Evolutionary conservation across 2,113 vertebrate genomes (phyloP).

Genomic region (Hyla sarda): DNA sequence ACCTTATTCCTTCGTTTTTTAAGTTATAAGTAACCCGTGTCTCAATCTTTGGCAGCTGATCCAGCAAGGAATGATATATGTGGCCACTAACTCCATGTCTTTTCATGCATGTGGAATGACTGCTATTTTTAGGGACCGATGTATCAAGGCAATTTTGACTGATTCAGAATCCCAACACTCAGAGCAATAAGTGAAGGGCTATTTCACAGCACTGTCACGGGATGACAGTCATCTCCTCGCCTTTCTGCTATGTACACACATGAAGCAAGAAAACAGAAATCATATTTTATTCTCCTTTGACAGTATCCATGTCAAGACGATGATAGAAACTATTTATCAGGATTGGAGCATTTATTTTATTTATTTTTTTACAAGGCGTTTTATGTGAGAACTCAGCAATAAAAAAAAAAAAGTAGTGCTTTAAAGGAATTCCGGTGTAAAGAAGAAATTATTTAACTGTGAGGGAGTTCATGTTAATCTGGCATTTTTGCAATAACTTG

Average conservation of each 20-base stretch:
- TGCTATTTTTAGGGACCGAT: constrained; percentile 43
- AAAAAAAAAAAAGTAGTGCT: background rate
- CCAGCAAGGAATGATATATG: background rate
- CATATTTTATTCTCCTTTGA: constrained; percentile 20
- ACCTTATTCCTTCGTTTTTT: constrained; percentile 16
- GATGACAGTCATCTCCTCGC: constrained; percentile 24
- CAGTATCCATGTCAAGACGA: constrained; percentile 16
- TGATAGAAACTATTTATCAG: constrained; percentile 23
- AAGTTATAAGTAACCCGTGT: constrained; percentile 31
- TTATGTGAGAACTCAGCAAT: background rate
- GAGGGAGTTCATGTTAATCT: background rate
- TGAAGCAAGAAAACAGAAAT: constrained; percentile 1
- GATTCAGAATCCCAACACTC: constrained; percentile 38
- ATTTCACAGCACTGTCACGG: constrained; percentile 47
- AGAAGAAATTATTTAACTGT: background rate
- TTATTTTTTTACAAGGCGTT: background rate
- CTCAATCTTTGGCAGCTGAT: constrained; percentile 24
- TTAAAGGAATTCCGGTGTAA: background rate
- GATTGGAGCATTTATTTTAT: background rate
- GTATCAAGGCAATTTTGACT: constrained; percentile 48
- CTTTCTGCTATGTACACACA: constrained; percentile 16
- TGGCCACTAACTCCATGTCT: background rate
- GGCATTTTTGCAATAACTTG: background rate
- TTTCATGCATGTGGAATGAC: constrained; percentile 26
- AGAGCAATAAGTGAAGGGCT: constrained; percentile 47